Percentiles rank a stretch among this genome's conserved stretches.
Conservation (phyloP, 1,140 invertebrate species). For the Bursaphelenchus mucronatus region DNA sequence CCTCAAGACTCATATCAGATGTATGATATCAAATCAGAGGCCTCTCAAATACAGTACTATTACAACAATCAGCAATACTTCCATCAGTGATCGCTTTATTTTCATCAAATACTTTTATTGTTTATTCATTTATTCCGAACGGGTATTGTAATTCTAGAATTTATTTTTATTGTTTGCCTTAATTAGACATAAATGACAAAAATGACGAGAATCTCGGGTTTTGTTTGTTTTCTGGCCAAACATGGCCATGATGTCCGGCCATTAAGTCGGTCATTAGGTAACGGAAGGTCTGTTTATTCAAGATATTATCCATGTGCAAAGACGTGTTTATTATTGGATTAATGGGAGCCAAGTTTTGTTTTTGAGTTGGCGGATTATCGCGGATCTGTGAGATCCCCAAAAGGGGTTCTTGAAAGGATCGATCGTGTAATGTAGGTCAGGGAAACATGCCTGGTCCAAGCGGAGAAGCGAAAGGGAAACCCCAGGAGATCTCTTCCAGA, state of each 20-base stretch:
- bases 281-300: slow-evolving; percentile 1
- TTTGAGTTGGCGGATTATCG: not conserved
- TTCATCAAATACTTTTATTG: slow-evolving; percentile 4
- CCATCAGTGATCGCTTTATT: slow-evolving; percentile 1
- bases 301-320: slow-evolving; percentile 5
- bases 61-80: slow-evolving; percentile 1
- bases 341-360: slow-evolving; percentile 2
- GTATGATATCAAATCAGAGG: no score
- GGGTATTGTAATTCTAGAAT: slow-evolving; percentile 9
- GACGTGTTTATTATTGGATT: slow-evolving; percentile 23
- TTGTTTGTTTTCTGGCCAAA: not conserved
- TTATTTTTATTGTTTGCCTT: not conserved
- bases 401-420: no score
- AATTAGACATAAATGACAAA: slow-evolving; percentile 1
- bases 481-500: no score
- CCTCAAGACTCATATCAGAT: no score
- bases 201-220: not conserved
- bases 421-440: no score
- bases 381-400: no score
- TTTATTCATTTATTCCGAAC: slow-evolving; percentile 11
- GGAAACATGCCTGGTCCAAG: no score
- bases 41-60: not conserved
- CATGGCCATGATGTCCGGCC: no score
- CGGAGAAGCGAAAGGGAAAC: no score
- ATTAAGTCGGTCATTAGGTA: no score